Evolutionary conservation across 2,113 vertebrate species (phyloP).

Genomic region (Tonatia bakeri): DNA sequence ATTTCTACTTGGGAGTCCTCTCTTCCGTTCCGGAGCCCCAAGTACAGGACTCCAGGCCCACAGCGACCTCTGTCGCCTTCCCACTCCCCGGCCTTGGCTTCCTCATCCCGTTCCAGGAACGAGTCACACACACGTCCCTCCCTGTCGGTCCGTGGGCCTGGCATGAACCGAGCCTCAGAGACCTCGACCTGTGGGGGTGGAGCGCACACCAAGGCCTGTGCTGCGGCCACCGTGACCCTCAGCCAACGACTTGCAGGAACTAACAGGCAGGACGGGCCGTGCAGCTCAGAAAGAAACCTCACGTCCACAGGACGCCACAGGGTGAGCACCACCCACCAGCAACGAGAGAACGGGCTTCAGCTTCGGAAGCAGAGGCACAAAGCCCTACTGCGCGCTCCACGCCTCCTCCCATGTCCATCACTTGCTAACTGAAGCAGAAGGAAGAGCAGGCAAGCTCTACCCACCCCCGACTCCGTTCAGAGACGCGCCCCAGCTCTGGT

Average conservation of each 20-base stretch:
- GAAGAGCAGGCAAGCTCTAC: neutral
- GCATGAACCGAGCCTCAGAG: neutral
- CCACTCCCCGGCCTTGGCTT: neutral
- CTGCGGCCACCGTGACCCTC: neutral
- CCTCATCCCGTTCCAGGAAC: neutral
- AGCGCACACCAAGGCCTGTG: neutral
- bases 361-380: neutral
- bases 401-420: neutral
- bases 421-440: neutral
- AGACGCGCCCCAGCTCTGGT: accelerated
- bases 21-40: neutral
- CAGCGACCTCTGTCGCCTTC: accelerated
- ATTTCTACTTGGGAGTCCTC: accelerated
- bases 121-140: accelerated
- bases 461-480: neutral
- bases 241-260: neutral
- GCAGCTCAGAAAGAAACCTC: neutral
- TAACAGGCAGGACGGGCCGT: neutral
- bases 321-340: accelerated
- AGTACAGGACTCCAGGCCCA: neutral
- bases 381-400: accelerated
- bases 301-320: accelerated
- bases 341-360: accelerated
- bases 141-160: accelerated
- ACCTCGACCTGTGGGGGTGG: neutral